Conservation (phyloP, 2,888 invertebrate genomes). For the Microplitis deprimator region DNA sequence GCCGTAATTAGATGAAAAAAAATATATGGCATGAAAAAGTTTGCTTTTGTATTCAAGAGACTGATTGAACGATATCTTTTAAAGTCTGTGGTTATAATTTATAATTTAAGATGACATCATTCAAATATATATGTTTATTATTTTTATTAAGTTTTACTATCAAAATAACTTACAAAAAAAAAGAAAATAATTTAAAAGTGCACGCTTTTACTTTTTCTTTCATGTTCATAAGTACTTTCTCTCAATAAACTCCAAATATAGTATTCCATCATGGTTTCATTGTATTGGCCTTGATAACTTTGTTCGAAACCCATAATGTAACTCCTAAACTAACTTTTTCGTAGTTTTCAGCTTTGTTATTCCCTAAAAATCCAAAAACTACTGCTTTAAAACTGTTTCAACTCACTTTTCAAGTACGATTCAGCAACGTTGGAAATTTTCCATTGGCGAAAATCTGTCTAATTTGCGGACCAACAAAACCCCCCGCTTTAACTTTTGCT, state of each 20-base stretch:
- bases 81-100: constrained; percentile 36
- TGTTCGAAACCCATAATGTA: constrained; percentile 55
- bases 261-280: constrained; percentile 54
- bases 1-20: constrained; percentile 32
- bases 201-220: constrained; percentile 35
- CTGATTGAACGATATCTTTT: constrained; percentile 25
- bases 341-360: constrained; percentile 57
- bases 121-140: constrained; percentile 34
- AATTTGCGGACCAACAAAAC: constrained; percentile 56
- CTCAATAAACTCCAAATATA: constrained; percentile 51
- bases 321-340: constrained; percentile 57
- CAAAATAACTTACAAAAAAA: constrained; percentile 37
- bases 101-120: constrained; percentile 19
- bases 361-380: constrained; percentile 50
- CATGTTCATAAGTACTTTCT: constrained; percentile 39
- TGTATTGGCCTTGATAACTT: constrained; percentile 54
- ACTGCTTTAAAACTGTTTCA: constrained; percentile 45
- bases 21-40: constrained; percentile 38
- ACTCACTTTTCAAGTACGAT: constrained; percentile 39
- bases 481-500: constrained; percentile 56
- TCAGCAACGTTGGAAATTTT: constrained; percentile 47
- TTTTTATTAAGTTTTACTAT: constrained; percentile 38
- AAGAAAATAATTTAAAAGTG: constrained; percentile 41
- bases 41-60: constrained; percentile 35
- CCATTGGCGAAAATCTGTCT: constrained; percentile 48